Percentiles rank a stretch among this genome's conserved stretches.
Conservation (phyloP, 1,140 invertebrate species). For the Drosophila ironensis region DNA sequence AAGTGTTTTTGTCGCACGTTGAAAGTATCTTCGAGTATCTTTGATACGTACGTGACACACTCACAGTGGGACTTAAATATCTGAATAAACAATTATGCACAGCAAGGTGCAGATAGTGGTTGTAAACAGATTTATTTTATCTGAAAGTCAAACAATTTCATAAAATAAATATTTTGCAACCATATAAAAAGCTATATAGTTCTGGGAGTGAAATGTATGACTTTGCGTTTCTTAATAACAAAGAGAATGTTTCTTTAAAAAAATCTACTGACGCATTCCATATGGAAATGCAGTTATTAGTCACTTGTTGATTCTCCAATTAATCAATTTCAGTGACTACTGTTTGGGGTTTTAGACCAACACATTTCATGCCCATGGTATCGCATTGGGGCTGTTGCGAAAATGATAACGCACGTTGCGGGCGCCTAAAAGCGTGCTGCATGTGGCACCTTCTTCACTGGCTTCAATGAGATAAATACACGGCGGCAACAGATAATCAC, state of each 20-base stretch:
- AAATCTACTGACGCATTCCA: no score
- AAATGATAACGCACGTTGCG: constrained; percentile 28
- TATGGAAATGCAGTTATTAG: not conserved
- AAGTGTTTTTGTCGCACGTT: constrained; percentile 54
- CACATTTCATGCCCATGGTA: not conserved
- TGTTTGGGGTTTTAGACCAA: not conserved
- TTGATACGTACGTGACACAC: constrained; percentile 50
- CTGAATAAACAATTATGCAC: not conserved
- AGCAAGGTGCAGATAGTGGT: not conserved
- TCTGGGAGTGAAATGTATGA: no score
- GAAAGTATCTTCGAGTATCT: constrained; percentile 64
- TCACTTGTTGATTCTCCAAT: constrained; percentile 29
- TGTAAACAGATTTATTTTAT: no score
- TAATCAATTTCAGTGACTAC: not conserved
- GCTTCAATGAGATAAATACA: constrained; percentile 76
- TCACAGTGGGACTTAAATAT: constrained; percentile 8
- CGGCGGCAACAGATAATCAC: constrained; percentile 78
- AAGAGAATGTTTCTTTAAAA: no score
- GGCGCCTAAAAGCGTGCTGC: constrained; percentile 20
- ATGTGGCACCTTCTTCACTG: constrained; percentile 13
- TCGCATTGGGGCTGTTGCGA: not conserved
- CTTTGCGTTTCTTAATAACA: no score
- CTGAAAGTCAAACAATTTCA: no score
- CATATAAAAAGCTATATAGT: no score
- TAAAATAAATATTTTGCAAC: no score